Evolutionary conservation across 2,797 vertebrate species (phyloP), one percentile per base, ranked within the genome.

Genomic region (Valencia hispanica): DNA sequence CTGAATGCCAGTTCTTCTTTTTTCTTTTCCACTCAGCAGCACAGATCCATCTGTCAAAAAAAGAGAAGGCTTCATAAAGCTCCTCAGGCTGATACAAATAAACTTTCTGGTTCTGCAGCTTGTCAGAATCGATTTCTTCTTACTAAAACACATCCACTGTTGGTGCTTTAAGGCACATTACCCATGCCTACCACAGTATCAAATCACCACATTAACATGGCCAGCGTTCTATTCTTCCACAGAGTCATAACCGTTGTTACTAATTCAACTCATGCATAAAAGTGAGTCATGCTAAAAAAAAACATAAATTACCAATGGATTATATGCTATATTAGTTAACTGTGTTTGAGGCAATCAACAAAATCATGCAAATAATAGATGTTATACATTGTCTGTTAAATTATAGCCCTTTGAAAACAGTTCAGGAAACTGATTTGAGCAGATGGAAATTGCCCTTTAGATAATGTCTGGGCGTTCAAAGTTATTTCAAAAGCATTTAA

Each of bases 371-470:
- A 30, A 72, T 18, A 72, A 81, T 47, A 18, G 47, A 75, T 63
- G 51, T 70, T 1, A 79, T 78, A 80, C 25, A 57, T 55, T 69
- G 51, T 79, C 22, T 84, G 78, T 86, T 72, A 55, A 73, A 74
- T 81, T 70, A 82, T 68, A 59, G 50, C 65, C 81, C 61, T 30
- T 79, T 70, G 25, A 74, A 77, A 77, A 72, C 41, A 82, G 74
- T 81, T 77, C 22, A 77, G 81, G 36, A 27, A 61, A 66, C 32
- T n/a, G 47, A 74, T 89, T 81, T 27, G 59, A 69, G 48, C 9
- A 10, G 57, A 17, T 51, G 45, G 68, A 80, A 87, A 86, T 80
- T 82, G 68, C 71, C 72, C 74, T 73, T 72, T 73, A 57, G 10
- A 63, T 48, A 53, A 61, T 53, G 22, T 47, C 14, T 59, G 57